A percentile compares a stretch with the other conserved stretches of the same genome.
Evolutionary conservation across 2,888 invertebrate genomes (phyloP).

Genomic region (Hesperia comma): DNA sequence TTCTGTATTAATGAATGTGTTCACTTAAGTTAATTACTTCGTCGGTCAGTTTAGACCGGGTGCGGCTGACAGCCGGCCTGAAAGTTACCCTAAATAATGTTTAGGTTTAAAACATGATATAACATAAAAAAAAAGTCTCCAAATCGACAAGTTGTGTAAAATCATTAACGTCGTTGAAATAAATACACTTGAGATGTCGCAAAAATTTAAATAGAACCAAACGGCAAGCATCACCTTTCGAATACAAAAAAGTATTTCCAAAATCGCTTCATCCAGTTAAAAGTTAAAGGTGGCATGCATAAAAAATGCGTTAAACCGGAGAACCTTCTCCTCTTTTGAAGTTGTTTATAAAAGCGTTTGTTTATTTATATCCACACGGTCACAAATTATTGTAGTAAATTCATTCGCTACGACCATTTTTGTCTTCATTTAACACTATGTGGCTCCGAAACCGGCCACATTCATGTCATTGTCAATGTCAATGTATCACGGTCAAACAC

Average conservation of each 20-base stretch:
- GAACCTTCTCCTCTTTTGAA: too few relatives aligned
- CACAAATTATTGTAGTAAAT: not conserved
- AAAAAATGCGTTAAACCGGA: too few relatives aligned
- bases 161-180: too few relatives aligned
- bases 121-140: too few relatives aligned
- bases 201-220: too few relatives aligned
- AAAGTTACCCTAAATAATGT: conserved; percentile 7
- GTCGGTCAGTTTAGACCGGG: conserved; percentile 5
- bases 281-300: too few relatives aligned
- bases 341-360: not conserved
- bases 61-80: not conserved
- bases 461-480: conserved; percentile 60
- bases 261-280: too few relatives aligned
- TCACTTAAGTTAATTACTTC: conserved; percentile 25
- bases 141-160: too few relatives aligned
- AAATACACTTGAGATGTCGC: too few relatives aligned
- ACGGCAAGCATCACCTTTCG: too few relatives aligned
- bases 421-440: conserved; percentile 35
- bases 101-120: not conserved
- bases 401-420: conserved; percentile 4
- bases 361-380: not conserved
- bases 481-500: conserved; percentile 58
- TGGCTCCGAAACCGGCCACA: conserved; percentile 42
- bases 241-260: too few relatives aligned
- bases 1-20: conserved; percentile 13